Evolutionary conservation across 2,797 vertebrate species (phyloP), one percentile per base, ranked within the genome.

Genomic region (Melanotaenia nigrans): DNA sequence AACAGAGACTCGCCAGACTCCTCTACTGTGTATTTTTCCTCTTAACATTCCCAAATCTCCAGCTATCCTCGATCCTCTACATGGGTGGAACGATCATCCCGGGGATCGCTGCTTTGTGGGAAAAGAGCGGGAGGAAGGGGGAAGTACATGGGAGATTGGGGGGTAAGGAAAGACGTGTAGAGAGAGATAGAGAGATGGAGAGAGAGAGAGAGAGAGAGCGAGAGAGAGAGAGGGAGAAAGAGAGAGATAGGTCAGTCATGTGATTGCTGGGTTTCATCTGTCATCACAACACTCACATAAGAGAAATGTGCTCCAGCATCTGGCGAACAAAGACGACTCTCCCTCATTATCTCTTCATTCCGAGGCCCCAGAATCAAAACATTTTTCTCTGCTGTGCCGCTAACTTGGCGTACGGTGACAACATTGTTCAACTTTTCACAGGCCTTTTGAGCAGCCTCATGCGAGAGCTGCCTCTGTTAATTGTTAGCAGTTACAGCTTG

Each of bases 81-180:
- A 98, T 98, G 92, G 97, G 97, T 90, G 96, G 97, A 94, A 97
- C 96, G 86, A 98, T 97, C 97, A 98, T 97, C 93, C 96, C 96
- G 84, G 97, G 96, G 95, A 98, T 98, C 84, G 95, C 97, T 98
- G 95, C 77, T 83, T 89, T 86, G 92, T 94, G 94, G 93, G 90
- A 94, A 92, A 84, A 90, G 73, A 78, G 80, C 56, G 87, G 80
- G 82, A 89, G 79, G 78, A 82, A 73, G 58, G 61, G 40, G 42
- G 60, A 24, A 57, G 65, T 28, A 49, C 65, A 58, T 14, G 58
- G 54, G 56, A 58, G 65, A 65, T 59, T 4, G 60, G 22, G 32
- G 40, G 57, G 32, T 47, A 57, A 61, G 56, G 32, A 58, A 64
- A 57, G 53, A 30, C 10, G 14, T 42, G 1, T 40, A 56, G 18